Percentiles rank a stretch among this genome's conserved stretches.
Evolutionary conservation across 2,797 vertebrate genomes (phyloP).

Genomic region (Neostethus bicornis): DNA sequence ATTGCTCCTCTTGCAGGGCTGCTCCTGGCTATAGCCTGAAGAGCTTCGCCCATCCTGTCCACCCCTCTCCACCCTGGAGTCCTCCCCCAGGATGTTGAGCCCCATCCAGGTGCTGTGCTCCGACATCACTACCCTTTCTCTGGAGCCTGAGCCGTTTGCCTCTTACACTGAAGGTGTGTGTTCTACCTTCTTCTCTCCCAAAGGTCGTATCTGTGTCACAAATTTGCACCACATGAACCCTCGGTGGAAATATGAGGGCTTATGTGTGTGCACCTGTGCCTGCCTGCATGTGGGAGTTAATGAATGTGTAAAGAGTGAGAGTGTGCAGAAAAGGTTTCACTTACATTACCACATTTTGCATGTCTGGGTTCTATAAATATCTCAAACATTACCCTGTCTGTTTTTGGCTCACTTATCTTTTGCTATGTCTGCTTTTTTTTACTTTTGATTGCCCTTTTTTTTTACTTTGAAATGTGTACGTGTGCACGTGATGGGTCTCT

Average conservation of each 20-base stretch:
- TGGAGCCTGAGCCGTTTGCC: constrained; percentile 84
- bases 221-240: constrained; percentile 48
- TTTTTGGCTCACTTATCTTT: constrained; percentile 45
- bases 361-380: constrained; percentile 60
- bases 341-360: constrained; percentile 41
- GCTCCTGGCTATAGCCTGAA: constrained; percentile 84
- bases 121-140: constrained; percentile 84
- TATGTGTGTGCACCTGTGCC: constrained; percentile 12
- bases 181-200: constrained; percentile 70
- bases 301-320: not conserved
- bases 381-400: constrained; percentile 54
- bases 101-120: constrained; percentile 85
- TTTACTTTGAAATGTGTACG: constrained; percentile 31
- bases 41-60: constrained; percentile 79
- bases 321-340: constrained; percentile 28
- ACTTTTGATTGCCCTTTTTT: constrained; percentile 55
- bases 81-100: constrained; percentile 84
- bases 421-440: constrained; percentile 61
- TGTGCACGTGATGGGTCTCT: constrained; percentile 36
- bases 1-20: constrained; percentile 83
- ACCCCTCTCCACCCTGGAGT: constrained; percentile 81
- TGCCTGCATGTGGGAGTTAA: constrained; percentile 7
- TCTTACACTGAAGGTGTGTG: constrained; percentile 85
- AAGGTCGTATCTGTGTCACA: constrained; percentile 48
- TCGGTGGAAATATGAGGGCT: constrained; percentile 26